Percentiles rank a stretch among this genome's conserved stretches.
Conservation (phyloP, 2,888 invertebrate genomes). For the Drosophila vallismaia region DNA sequence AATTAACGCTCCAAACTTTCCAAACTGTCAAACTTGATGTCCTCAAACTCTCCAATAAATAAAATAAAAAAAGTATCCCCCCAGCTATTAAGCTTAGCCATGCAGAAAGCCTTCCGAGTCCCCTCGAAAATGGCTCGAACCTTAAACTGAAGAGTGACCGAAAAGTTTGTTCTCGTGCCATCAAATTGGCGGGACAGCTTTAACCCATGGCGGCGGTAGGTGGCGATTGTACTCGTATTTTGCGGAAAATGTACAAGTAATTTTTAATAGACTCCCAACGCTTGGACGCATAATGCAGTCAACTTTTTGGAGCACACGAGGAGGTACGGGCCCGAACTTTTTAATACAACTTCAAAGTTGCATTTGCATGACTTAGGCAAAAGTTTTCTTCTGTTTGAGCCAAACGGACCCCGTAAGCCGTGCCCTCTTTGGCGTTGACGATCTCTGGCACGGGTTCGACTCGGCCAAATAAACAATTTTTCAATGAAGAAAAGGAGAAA, state of each 20-base stretch:
- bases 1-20: slow-evolving; percentile 1
- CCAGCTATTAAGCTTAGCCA: slow-evolving; percentile 27
- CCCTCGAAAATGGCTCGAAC: slow-evolving; percentile 16
- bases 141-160: slow-evolving; percentile 17
- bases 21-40: slow-evolving; percentile 7
- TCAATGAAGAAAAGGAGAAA: slow-evolving; percentile 68
- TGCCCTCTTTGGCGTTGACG: slow-evolving; percentile 33
- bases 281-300: slow-evolving; percentile 58
- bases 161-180: slow-evolving; percentile 27
- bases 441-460: slow-evolving; percentile 58
- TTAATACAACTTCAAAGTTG: slow-evolving; percentile 64
- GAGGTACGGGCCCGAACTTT: slow-evolving; percentile 41
- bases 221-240: slow-evolving; percentile 16
- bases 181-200: slow-evolving; percentile 38
- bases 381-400: slow-evolving; percentile 60
- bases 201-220: slow-evolving; percentile 29
- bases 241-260: slow-evolving; percentile 42
- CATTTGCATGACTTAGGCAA: slow-evolving; percentile 72
- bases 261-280: slow-evolving; percentile 71
- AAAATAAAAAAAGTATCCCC: not conserved
- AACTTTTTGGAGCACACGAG: slow-evolving; percentile 50
- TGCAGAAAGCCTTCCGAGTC: slow-evolving; percentile 10
- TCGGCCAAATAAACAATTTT: slow-evolving; percentile 75
- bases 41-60: slow-evolving; percentile 6
- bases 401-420: slow-evolving; percentile 28